phyloP scores from a whole-genome alignment of 2,888 invertebrate species.

The Dasysyrphus albostriatus region DNA sequence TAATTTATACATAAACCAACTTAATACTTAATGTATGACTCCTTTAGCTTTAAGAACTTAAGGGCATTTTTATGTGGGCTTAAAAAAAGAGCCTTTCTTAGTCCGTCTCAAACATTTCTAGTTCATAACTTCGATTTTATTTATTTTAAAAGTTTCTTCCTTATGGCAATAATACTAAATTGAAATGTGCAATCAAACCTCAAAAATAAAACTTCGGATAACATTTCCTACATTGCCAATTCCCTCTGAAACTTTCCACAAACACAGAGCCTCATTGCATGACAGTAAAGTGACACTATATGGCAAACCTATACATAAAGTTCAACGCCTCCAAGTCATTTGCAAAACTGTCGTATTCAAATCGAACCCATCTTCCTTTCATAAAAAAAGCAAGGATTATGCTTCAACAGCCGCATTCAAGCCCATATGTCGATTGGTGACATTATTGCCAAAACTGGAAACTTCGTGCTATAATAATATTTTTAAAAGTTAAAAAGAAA shows the following conservation, averaged over 20 bases:
- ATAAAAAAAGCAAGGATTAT: slow-evolving; percentile 12
- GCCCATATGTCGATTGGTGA: slow-evolving; percentile 62
- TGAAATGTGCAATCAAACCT: slow-evolving; percentile 8
- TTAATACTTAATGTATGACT: neutral
- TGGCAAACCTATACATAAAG: slow-evolving; percentile 11
- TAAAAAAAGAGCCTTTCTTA: neutral
- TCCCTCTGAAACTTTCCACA: neutral
- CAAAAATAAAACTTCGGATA: neutral
- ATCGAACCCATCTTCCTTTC: slow-evolving; percentile 29
- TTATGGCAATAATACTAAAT: slow-evolving; percentile 9
- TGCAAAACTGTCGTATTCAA: slow-evolving; percentile 43
- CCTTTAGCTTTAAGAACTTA: neutral
- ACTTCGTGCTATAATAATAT: slow-evolving; percentile 16
- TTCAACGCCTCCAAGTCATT: slow-evolving; percentile 43
- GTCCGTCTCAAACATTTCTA: neutral
- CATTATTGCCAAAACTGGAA: slow-evolving; percentile 58
- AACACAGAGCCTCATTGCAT: slow-evolving; percentile 5
- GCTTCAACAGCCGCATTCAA: slow-evolving; percentile 33
- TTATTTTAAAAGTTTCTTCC: slow-evolving; percentile 3
- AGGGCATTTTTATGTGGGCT: neutral
- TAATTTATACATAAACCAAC: neutral
- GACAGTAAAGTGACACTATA: slow-evolving; percentile 28
- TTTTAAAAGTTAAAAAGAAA: slow-evolving; percentile 9
- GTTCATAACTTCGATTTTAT: neutral
- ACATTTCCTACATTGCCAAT: neutral